These are phyloP conservation scores for Ypsolopha scabrella DNA, from an alignment of 2,888 invertebrate genomes.

Conservation along the genomic window DNA sequence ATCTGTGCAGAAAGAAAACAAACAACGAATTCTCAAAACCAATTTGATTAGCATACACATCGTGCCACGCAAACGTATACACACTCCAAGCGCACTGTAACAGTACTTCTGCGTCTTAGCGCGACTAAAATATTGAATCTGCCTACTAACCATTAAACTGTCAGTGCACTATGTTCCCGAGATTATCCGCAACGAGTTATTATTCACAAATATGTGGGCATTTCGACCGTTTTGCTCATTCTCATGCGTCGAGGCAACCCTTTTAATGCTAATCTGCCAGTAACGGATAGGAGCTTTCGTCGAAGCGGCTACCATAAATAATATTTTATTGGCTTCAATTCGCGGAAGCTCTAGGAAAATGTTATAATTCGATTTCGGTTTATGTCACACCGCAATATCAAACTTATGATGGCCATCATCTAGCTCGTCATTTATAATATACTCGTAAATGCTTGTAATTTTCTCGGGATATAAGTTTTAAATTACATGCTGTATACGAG, in stretches of 20 bases:
- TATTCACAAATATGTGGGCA: slow-evolving; percentile 22
- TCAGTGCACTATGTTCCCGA: slow-evolving; percentile 13
- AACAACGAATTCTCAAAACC: background rate
- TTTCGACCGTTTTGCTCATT: slow-evolving; percentile 6
- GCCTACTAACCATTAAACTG: slow-evolving; percentile 17
- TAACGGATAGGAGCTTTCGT: slow-evolving; percentile 43
- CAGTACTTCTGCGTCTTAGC: background rate
- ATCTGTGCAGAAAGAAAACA: background rate
- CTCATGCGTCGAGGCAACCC: slow-evolving; percentile 7
- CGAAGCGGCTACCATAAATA: slow-evolving; percentile 19
- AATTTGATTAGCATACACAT: slow-evolving; percentile 2
- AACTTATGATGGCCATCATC: background rate
- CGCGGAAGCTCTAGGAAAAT: background rate
- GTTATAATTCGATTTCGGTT: slow-evolving; percentile 2
- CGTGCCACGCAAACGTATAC: background rate
- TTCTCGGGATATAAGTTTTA: too few species aligned
- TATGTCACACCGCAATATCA: background rate
- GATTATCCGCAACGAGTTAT: slow-evolving; percentile 21
- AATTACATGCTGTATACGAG: background rate
- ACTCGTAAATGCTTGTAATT: too few species aligned
- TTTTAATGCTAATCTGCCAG: slow-evolving; percentile 49
- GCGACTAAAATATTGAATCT: slow-evolving; percentile 1
- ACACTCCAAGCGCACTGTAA: background rate
- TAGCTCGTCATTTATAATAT: too few species aligned
- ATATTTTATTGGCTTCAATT: slow-evolving; percentile 13